Evolutionary conservation across 2,797 vertebrate genomes (phyloP).

Genomic region (Neosilurus mollespiculum): DNA sequence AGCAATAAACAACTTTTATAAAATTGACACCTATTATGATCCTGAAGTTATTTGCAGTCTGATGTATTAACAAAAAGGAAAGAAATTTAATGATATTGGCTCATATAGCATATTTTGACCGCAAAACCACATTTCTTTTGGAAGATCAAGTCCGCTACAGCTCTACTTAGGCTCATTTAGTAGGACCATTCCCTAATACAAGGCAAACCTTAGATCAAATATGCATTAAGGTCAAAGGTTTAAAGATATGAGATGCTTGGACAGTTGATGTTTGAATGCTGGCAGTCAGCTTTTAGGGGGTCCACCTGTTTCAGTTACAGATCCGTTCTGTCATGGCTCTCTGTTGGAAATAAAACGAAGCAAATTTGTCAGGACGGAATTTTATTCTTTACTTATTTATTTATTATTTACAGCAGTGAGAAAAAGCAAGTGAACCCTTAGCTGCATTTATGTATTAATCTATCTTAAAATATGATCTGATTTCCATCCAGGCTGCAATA

Average conservation of each 20-base stretch:
- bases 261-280: conserved; percentile 59
- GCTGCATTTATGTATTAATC: too few species aligned
- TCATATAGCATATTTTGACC: conserved; percentile 14
- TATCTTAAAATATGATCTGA: too few species aligned
- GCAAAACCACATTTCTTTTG: neutral
- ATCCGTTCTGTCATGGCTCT: conserved; percentile 96
- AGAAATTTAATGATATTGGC: neutral
- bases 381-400: too few species aligned
- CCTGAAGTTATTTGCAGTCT: neutral
- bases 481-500: too few species aligned
- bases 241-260: conserved; percentile 10
- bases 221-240: conserved; percentile 1
- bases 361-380: neutral
- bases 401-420: too few species aligned
- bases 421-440: too few species aligned
- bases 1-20: neutral
- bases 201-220: conserved; percentile 1
- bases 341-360: conserved; percentile 72
- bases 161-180: conserved; percentile 14
- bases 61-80: neutral
- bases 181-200: conserved; percentile 25
- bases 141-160: neutral
- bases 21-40: neutral
- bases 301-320: conserved; percentile 77
- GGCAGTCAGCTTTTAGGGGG: conserved; percentile 42